These are phyloP conservation scores for Telenomus remus DNA, from an alignment of 1,140 invertebrate species.

Conservation along the genomic window DNA sequence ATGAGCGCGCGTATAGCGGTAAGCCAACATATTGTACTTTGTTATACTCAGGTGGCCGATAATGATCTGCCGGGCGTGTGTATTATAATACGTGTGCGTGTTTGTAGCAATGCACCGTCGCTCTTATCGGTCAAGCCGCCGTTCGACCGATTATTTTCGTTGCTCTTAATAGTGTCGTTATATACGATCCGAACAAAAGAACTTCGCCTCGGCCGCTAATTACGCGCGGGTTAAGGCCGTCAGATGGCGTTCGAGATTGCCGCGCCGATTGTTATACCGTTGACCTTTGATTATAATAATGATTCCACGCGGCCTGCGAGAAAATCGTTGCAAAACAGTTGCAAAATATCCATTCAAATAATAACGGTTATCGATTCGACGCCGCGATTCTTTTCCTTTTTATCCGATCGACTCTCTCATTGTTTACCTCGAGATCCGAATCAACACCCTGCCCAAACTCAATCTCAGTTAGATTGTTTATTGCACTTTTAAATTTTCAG, in stretches of 20 bases:
- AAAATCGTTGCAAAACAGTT: slow-evolving; percentile 2
- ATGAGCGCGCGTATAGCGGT: slow-evolving; percentile 23
- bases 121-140: slow-evolving; percentile 32
- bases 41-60: slow-evolving; percentile 37
- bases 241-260: slow-evolving; percentile 2
- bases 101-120: slow-evolving; percentile 34
- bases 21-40: slow-evolving; percentile 18
- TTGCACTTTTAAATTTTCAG: too few relatives aligned
- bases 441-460: too few relatives aligned
- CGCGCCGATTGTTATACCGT: neutral
- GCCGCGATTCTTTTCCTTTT: neutral
- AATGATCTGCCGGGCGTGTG: neutral
- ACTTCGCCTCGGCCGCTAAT: neutral
- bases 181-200: neutral
- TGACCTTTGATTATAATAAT: neutral
- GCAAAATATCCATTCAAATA: neutral
- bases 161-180: slow-evolving; percentile 19
- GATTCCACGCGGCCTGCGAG: neutral
- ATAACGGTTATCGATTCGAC: neutral
- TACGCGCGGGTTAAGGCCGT: neutral
- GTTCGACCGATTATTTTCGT: slow-evolving; percentile 29
- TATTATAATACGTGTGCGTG: slow-evolving; percentile 41
- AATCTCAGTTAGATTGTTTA: too few relatives aligned
- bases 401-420: neutral
- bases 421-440: neutral